Base-by-base conservation (phyloP, 2,888 invertebrate genomes). In the Ophioninae sp. region DNA sequence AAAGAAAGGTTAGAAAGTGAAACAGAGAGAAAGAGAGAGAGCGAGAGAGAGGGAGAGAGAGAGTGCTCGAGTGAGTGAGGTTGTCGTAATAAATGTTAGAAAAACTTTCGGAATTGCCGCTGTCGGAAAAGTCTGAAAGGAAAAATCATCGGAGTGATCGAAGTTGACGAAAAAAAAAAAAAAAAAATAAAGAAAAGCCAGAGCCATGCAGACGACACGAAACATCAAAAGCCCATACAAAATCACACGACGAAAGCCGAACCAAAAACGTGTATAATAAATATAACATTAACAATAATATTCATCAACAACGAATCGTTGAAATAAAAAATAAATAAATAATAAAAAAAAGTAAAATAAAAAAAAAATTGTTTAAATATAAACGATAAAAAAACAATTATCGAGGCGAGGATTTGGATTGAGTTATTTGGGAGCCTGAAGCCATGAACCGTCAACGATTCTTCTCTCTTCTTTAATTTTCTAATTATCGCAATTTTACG, bases 131-230 rank as follows among this genome's bases (percentile, higher is more conserved):
- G 74, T 83, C 86, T 85, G 86, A 73, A 87, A 85, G 73, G 65
- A 84, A 78, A 82, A 77, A 77, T 20, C 62, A 68, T 82, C 78
- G 78, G 82, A 80, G 77, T 80, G 77, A 82, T 65, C 75, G 77
- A 80, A 57, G 50, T 7, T n/a, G n/a, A n/a, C n/a, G n/a, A n/a
- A n/a, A n/a, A n/a, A n/a, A n/a, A n/a, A n/a, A 50, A 50, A 56
- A 56, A 30, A 69, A 56, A 23, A 30, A 69, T 23, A 56, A 7
- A 61, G 7, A 75, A 77, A 39, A 83, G 75, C 84, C 84, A 88
- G 85, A 59, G 59, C 59, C 90, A 89, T 90, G 90, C 91, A 89
- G 84, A 89, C 90, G 89, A 90, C 89, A 91, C 88, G 87, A 83
- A 91, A 91, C 91, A 90, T 88, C 83, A 83, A 91, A 86, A 90